Conservation (phyloP, 2,888 invertebrate species). For the Dysmachus trigonus region DNA sequence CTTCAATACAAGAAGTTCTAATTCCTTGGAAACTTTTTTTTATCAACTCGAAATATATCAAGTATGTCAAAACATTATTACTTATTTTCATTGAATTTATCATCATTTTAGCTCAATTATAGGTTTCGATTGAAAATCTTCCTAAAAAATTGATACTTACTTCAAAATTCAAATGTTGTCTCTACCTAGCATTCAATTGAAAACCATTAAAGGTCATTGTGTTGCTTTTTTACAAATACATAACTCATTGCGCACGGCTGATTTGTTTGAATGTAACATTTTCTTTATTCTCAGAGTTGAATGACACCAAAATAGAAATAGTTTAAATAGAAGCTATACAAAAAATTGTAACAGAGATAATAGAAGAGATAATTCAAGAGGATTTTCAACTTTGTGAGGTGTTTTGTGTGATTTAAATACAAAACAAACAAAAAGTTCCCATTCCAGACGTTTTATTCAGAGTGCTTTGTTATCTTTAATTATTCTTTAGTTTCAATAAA, state of each 20-base stretch:
- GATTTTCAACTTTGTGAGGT: neutral
- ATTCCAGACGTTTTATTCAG: too few relatives aligned
- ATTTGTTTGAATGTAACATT: neutral
- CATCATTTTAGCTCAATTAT: neutral
- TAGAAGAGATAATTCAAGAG: neutral
- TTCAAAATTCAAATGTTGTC: neutral
- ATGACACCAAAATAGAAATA: neutral
- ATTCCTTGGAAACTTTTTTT: too few relatives aligned
- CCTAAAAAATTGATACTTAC: neutral
- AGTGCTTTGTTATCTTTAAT: too few relatives aligned
- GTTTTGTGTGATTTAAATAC: neutral
- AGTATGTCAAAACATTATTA: too few relatives aligned
- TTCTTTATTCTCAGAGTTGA: neutral
- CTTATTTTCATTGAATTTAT: too few relatives aligned
- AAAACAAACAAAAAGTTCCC: too few relatives aligned
- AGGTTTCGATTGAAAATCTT: neutral
- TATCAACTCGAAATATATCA: too few relatives aligned
- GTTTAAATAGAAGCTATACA: neutral
- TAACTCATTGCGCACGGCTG: neutral
- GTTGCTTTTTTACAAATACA: neutral
- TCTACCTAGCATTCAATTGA: neutral
- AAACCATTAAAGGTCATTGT: neutral
- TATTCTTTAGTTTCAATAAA: too few relatives aligned
- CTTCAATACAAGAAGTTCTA: too few relatives aligned
- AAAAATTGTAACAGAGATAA: neutral